phyloP scores from a whole-genome alignment of 2,888 invertebrate species.

The Clanis bilineata region DNA sequence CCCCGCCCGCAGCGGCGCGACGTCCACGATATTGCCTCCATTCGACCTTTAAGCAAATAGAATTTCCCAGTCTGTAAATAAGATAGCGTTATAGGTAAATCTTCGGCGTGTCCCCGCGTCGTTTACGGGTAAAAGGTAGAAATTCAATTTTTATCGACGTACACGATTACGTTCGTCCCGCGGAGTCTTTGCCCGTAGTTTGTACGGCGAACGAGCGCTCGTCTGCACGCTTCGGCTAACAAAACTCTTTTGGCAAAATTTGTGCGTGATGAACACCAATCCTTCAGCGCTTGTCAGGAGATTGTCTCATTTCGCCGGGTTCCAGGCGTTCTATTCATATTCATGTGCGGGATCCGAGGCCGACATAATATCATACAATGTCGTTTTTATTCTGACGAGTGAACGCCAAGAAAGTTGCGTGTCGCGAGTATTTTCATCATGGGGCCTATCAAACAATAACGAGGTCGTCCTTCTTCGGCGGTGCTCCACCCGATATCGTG shows the following conservation, averaged over 20 bases:
- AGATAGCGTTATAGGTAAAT: constrained; percentile 73
- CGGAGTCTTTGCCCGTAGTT: constrained; percentile 31
- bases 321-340: constrained; percentile 66
- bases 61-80: constrained; percentile 77
- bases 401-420: constrained; percentile 76
- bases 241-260: constrained; percentile 48
- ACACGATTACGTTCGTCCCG: constrained; percentile 52
- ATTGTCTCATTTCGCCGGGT: constrained; percentile 61
- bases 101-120: constrained; percentile 56
- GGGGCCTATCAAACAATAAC: constrained; percentile 77
- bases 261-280: constrained; percentile 75
- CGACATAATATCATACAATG: constrained; percentile 67
- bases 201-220: constrained; percentile 14
- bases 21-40: constrained; percentile 80
- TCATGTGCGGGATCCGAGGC: constrained; percentile 59
- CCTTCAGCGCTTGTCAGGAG: constrained; percentile 65
- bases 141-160: constrained; percentile 68
- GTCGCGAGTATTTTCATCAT: constrained; percentile 74
- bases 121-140: constrained; percentile 60
- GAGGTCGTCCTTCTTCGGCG: constrained; percentile 65
- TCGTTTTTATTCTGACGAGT: constrained; percentile 75
- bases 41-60: constrained; percentile 81
- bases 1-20: constrained; percentile 74
- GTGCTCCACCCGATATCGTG: constrained; percentile 62
- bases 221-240: constrained; percentile 29